Base-by-base conservation (phyloP, 1,140 invertebrate species). In the Magallana gigas region DNA sequence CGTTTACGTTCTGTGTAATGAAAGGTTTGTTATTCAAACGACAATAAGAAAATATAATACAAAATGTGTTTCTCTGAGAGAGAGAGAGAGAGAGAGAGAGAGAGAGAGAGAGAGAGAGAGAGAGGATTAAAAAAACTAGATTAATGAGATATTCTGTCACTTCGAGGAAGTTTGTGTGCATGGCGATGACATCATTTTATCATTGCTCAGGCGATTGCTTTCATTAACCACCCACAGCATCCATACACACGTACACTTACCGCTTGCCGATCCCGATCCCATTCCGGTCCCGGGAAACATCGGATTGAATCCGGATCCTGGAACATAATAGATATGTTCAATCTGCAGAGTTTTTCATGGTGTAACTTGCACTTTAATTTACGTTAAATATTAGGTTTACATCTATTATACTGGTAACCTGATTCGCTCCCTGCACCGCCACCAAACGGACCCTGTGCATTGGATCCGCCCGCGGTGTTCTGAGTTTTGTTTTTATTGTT, bases 241-340 rank as follows among this genome's bases (percentile, higher is more conserved):
- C 23, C 29, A 76, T 76, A 29, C 2, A 11, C 12, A 76, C 29
- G 9, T 29, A 18, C 23, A 29, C 68, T 29, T 76, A 76, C 68
- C 68, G 36, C 59, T 80, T 84, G 58, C 60, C 8, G 48, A 57
- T 57, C 62, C 64, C 56, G 18, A 29, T 57, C 56, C 71, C 68
- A 88, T 88, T 16, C 83, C 36, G 12, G 71, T 12, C 56, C 87
- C 87, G 36, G 87, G 83, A 82, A 85, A 88, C 68, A 88, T 57
- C 3, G 87, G 87, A 14, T 88, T 88, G n/a, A 88, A 88, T 16
- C 68, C 87, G 14, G 68, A 76, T 11, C 68, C 68, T 76, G 36
- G 36, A 48, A 48, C 36, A 76, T 11, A 76, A 29, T 36, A 12
- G 14, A 29, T 4, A 3, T 12, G 36, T 62, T 6, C 8, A 14